These are phyloP conservation scores for Drosophila eohydei DNA, from an alignment of 2,888 invertebrate genomes.

Conservation along the genomic window DNA sequence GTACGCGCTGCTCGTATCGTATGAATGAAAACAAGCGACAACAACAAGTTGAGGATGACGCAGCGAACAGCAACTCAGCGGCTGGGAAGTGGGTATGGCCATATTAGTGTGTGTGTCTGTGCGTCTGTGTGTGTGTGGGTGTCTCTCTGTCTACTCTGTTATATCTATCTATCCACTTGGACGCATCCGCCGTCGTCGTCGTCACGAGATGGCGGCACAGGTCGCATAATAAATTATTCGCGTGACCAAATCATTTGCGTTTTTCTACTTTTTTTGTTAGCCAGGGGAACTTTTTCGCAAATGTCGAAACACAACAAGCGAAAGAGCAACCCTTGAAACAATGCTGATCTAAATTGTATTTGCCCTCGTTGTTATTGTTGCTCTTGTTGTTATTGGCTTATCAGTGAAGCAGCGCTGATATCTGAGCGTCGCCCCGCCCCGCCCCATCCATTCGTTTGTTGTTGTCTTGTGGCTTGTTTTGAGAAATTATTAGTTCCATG, in stretches of 20 bases:
- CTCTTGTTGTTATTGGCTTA: slow-evolving; percentile 32
- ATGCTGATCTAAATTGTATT: slow-evolving; percentile 37
- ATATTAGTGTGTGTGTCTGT: slow-evolving; percentile 7
- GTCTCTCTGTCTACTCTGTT: slow-evolving; percentile 45
- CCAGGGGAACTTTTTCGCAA: slow-evolving; percentile 59
- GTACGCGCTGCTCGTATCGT: slow-evolving; percentile 56
- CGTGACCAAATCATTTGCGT: slow-evolving; percentile 80
- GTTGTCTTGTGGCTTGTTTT: slow-evolving; percentile 45
- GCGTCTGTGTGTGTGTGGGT: slow-evolving; percentile 35
- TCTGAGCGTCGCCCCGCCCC: slow-evolving; percentile 28
- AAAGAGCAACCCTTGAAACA: slow-evolving; percentile 22
- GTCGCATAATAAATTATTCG: slow-evolving; percentile 81
- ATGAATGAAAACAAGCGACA: slow-evolving; percentile 68
- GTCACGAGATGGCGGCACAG: slow-evolving; percentile 73
- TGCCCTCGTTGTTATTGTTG: background rate
- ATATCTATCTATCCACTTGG: slow-evolving; percentile 59
- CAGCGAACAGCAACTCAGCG: slow-evolving; percentile 21
- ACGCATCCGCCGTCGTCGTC: slow-evolving; percentile 53
- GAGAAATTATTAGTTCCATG: slow-evolving; percentile 65
- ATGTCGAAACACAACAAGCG: slow-evolving; percentile 36
- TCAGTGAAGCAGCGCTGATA: slow-evolving; percentile 46
- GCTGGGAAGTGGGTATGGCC: slow-evolving; percentile 41
- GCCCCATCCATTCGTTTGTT: slow-evolving; percentile 6
- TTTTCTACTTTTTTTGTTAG: slow-evolving; percentile 10
- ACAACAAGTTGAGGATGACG: slow-evolving; percentile 30